Evolutionary conservation across 2,888 invertebrate genomes (phyloP), one percentile per base, ranked within the genome.

Genomic region (Hirtodrosophila confusa): DNA sequence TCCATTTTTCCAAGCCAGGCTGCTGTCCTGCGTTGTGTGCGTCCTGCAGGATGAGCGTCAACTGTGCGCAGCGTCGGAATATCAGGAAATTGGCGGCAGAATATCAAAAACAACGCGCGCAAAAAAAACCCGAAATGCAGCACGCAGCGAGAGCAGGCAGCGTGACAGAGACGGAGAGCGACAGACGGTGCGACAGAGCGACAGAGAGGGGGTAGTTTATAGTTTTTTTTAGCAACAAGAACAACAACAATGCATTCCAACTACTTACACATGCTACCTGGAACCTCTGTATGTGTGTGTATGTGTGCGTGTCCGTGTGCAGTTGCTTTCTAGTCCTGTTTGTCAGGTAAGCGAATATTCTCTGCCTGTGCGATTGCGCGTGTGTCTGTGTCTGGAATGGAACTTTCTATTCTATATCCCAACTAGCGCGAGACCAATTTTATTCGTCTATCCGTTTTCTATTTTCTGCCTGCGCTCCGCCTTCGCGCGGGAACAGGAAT

Each of bases 201-300:
- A 41, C 3, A 48, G 44, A 41, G 24, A 41, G 49, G 63, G 79
- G 80, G 86, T 80, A 56, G 77, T 63, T 80, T 84, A 36, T 44
- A 47, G 29, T 58, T 64, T 51, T 58, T 64, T 51, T 65, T 45
- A 37, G 55, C 47, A 65, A 55, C 60, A 57, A 27, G 39, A 62
- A 41, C 61, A 36, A 41, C 61, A 36, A 57, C 56, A 75, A 69
- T 69, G 68, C 83, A 79, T 65, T 79, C 86, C 84, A 82, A 76
- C 60, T 77, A 78, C 70, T 67, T 64, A 71, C 75, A 56, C 40
- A 80, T 70, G 66, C 54, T 84, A 84, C 86, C 75, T 77, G 69
- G 50, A 3, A 33, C 40, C 33, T 53, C 0, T 11, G 31, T 36
- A 31, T 49, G 45, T 50, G 29, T 54, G 23, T 48, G 31, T 29